Evolutionary conservation across 2,113 vertebrate genomes (phyloP).

Genomic region (Acanthochromis polyacanthus): DNA sequence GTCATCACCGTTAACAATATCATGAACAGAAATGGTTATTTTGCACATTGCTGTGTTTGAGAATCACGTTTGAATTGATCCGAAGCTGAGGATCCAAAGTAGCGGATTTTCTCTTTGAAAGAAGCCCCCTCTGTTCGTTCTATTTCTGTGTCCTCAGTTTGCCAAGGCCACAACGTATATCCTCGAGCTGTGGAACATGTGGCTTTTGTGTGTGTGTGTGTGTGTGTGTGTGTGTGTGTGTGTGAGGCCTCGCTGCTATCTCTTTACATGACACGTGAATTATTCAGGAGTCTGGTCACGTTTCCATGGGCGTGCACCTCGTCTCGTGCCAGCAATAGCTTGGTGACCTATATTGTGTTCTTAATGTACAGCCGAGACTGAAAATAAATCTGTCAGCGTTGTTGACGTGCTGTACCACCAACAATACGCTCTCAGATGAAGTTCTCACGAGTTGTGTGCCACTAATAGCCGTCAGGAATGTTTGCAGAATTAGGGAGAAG

Average conservation of each 20-base stretch:
- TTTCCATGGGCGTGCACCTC: slow-evolving; percentile 51
- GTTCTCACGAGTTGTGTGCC: not conserved
- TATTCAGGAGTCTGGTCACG: slow-evolving; percentile 73
- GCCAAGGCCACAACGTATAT: not conserved
- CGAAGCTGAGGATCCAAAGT: too few relatives aligned
- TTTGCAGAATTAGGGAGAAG: not conserved
- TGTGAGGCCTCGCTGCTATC: slow-evolving; percentile 45
- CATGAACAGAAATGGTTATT: too few relatives aligned
- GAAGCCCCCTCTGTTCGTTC: too few relatives aligned
- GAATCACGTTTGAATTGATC: too few relatives aligned
- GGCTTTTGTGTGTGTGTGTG: not conserved
- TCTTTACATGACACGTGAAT: slow-evolving; percentile 73
- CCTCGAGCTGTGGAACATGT: slow-evolving; percentile 3
- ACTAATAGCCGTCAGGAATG: slow-evolving; percentile 9
- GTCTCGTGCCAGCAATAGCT: slow-evolving; percentile 48
- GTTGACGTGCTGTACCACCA: not conserved
- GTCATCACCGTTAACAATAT: too few relatives aligned
- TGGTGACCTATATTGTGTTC: slow-evolving; percentile 67
- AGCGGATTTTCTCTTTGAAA: too few relatives aligned
- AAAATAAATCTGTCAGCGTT: slow-evolving; percentile 39
- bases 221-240: slow-evolving; percentile 1
- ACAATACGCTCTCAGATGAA: not conserved
- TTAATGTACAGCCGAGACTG: slow-evolving; percentile 23
- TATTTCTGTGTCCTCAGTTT: not conserved
- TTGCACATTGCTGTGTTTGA: too few relatives aligned